These are phyloP conservation scores for Numenius phaeopus DNA, from an alignment of 2,797 vertebrate species.

Conservation along the genomic window DNA sequence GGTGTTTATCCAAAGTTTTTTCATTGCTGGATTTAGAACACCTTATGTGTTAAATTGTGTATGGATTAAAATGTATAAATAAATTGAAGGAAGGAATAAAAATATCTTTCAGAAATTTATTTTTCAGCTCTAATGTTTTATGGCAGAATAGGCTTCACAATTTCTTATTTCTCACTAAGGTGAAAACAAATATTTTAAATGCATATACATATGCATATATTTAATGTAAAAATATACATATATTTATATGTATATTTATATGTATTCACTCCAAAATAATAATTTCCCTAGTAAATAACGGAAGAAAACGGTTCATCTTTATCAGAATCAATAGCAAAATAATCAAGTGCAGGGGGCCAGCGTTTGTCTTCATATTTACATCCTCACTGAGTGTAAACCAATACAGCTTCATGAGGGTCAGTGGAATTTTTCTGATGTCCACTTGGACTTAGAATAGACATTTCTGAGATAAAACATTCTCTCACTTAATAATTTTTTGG, in stretches of 20 bases:
- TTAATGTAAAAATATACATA: not conserved
- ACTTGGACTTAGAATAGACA: not conserved
- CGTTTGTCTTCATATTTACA: not conserved
- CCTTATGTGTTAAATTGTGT: not conserved
- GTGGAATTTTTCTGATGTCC: not conserved
- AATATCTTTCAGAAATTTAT: not conserved
- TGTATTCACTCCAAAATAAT: not conserved
- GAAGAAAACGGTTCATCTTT: not conserved
- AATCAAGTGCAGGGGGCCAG: not conserved
- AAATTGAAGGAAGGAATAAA: not conserved
- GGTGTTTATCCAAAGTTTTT: not conserved
- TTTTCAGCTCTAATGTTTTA: not conserved
- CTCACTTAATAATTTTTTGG: not conserved
- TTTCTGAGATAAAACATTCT: not conserved
- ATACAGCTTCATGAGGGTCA: not conserved
- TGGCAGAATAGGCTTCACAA: not conserved
- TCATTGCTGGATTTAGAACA: not conserved
- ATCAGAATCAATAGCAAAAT: not conserved
- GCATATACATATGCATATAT: not conserved
- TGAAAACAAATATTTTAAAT: not conserved
- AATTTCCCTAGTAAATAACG: not conserved
- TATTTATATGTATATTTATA: not conserved
- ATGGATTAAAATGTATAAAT: not conserved
- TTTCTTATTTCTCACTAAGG: not conserved
- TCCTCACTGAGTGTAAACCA: not conserved